phyloP scores from a whole-genome alignment of 2,888 invertebrate species.

The Anagyrus pseudococci region DNA sequence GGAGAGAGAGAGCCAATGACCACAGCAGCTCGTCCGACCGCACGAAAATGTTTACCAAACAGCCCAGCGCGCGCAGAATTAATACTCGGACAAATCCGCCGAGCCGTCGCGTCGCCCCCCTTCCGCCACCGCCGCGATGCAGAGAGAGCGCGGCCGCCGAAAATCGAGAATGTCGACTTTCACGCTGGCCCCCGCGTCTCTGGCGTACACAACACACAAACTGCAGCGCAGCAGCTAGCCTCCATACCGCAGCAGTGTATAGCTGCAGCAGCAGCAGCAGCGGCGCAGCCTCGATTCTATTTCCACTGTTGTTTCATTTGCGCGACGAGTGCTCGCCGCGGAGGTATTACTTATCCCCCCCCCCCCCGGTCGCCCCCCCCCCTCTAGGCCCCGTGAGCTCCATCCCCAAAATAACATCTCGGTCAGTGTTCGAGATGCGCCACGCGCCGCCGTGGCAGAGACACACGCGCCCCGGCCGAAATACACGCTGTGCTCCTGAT shows the following conservation, averaged over 20 bases:
- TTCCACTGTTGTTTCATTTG: slow-evolving; percentile 34
- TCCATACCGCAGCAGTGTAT: too few relatives aligned
- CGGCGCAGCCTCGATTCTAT: slow-evolving; percentile 34
- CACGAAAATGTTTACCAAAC: slow-evolving; percentile 33
- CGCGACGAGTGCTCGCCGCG: too few relatives aligned
- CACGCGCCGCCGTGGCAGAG: too few relatives aligned
- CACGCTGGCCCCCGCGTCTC: too few relatives aligned
- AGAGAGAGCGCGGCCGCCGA: too few relatives aligned
- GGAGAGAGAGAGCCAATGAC: slow-evolving; percentile 16
- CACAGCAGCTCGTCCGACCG: not conserved
- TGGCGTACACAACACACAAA: not conserved
- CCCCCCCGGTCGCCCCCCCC: too few relatives aligned
- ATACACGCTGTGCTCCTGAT: too few relatives aligned
- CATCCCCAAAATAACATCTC: slow-evolving; percentile 36
- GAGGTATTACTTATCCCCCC: too few relatives aligned
- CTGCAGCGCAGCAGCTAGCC: not conserved
- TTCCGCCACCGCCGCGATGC: not conserved
- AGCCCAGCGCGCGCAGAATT: slow-evolving; percentile 18
- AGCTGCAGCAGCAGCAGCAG: too few relatives aligned
- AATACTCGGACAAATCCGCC: slow-evolving; percentile 10
- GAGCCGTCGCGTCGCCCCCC: not conserved
- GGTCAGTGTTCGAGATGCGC: slow-evolving; percentile 33
- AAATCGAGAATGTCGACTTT: slow-evolving; percentile 13
- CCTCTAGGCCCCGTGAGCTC: too few relatives aligned
- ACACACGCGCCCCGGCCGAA: too few relatives aligned